phyloP scores from a whole-genome alignment of 2,113 vertebrate genomes.

The Galeopterus variegatus region DNA sequence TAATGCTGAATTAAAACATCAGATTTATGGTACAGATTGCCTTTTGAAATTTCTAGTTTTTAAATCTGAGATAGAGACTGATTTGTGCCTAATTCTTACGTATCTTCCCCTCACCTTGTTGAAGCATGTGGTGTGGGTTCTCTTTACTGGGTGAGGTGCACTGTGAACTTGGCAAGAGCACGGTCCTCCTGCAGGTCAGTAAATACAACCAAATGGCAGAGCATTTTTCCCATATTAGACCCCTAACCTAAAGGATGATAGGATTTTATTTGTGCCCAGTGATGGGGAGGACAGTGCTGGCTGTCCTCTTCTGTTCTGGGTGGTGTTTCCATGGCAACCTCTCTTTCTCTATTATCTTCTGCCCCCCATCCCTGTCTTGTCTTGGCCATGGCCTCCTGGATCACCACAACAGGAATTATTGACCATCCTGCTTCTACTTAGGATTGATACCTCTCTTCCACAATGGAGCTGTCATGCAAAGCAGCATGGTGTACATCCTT shows the following conservation, averaged over 20 bases:
- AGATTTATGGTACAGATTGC: not conserved
- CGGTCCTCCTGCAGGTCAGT: not conserved
- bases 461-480: not conserved
- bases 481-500: not conserved
- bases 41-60: not conserved
- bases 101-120: not conserved
- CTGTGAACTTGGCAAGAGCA: not conserved
- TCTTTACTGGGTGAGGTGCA: not conserved
- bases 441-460: not conserved
- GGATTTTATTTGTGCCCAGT: not conserved
- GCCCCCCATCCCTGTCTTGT: not conserved
- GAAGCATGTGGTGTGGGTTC: not conserved
- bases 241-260: not conserved
- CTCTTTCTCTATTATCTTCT: not conserved
- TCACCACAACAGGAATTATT: not conserved
- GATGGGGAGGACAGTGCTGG: not conserved
- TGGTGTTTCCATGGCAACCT: constrained; percentile 24
- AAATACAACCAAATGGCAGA: not conserved
- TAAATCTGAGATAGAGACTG: constrained; percentile 24
- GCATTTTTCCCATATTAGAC: not conserved
- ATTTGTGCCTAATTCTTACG: not conserved
- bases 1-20: not conserved
- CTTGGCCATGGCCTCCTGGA: not conserved
- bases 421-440: not conserved
- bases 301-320: not conserved